phyloP scores from a whole-genome alignment of 2,113 vertebrate species.

The Zonotrichia leucophrys region DNA sequence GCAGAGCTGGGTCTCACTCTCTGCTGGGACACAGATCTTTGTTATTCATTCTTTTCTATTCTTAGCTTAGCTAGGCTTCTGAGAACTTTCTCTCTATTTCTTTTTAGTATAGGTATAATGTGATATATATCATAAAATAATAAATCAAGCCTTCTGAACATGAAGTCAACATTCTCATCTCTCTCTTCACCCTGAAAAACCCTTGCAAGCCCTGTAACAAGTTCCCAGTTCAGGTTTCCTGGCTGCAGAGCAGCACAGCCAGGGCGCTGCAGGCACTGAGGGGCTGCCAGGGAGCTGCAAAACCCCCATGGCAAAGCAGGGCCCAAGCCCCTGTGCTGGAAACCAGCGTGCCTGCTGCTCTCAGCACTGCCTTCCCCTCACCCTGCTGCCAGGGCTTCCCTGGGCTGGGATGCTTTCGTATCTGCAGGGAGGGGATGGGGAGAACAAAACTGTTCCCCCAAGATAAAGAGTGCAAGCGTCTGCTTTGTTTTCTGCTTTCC shows the following conservation, averaged over 20 bases:
- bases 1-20: no score
- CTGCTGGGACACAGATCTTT: no score
- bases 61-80: no score
- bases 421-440: background rate
- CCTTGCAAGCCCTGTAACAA: no score
- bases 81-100: no score
- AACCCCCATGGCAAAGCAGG: background rate
- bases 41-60: no score
- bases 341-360: slow-evolving; percentile 38
- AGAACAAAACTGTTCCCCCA: background rate
- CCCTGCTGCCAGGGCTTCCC: background rate
- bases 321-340: background rate
- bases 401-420: slow-evolving; percentile 10
- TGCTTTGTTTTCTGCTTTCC: slow-evolving; percentile 61
- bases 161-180: no score
- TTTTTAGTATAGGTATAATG: no score
- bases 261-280: background rate
- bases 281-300: background rate
- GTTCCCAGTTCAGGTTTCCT: background rate
- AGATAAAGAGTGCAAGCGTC: slow-evolving; percentile 43
- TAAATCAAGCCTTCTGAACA: no score
- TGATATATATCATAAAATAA: no score
- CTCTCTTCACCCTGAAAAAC: no score
- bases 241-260: background rate
- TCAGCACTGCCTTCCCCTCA: slow-evolving; percentile 2